Evolutionary conservation across 2,113 vertebrate species (phyloP), one percentile per base, ranked within the genome.

Genomic region (Microcebus jonahi): DNA sequence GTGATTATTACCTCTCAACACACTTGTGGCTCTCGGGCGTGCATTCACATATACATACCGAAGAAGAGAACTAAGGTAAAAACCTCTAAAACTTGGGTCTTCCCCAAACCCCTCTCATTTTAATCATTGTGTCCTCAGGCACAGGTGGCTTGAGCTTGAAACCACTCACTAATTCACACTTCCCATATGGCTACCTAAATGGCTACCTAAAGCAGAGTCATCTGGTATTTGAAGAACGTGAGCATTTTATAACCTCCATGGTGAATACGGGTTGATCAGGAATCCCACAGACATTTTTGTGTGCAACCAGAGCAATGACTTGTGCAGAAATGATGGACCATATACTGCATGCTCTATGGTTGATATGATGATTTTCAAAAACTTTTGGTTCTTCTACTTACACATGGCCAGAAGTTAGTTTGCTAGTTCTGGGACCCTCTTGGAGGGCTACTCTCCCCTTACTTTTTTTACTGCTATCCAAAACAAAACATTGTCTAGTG

Each of bases 401-500:
- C 4, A 65, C 5, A 4, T 1, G 3, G 25, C 39, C 39, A n/a
- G 23, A 31, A 86, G 21, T 83, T 65, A 81, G 53, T 36, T 12
- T 59, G 12, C 21, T 53, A n/a, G 45, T 36, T 48, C 71, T 59
- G 36, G 36, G 39, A 57, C 13, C 25, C 20, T 53, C 67, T 81
- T 91, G 59, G 82, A 89, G 79, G 4, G 1, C 36, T 65, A 21
- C 36, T 36, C 25, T 63, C 29, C 14, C 42, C 20, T 77, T 31
- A 45, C 53, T 88, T 1, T 31, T 53, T 53, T 90, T 68, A 50
- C 8, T n/a, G 55, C 25, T 20, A 39, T 27, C 15, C 29, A 27
- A 79, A 82, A 39, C 18, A 59, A 86, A 89, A 89, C 20, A 9
- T 73, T 75, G 90, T 91, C 18, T 73, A 70, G 67, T 45, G n/a